Conservation (phyloP, 92 coral and sea anemone genomes). For the Zoanthus solanderi region DNA sequence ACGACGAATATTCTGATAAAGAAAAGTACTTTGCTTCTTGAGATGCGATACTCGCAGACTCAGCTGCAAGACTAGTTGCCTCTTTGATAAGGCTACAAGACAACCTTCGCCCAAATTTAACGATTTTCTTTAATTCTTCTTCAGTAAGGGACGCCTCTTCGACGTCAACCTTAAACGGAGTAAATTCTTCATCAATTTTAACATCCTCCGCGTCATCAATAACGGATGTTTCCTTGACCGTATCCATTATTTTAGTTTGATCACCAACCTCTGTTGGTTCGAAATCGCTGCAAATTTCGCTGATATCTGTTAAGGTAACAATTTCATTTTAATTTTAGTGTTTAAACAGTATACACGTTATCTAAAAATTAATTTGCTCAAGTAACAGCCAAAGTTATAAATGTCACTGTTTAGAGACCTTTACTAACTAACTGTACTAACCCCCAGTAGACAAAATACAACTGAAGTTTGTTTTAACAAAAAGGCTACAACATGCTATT, state of each 20-base stretch:
- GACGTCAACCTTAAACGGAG: constrained; percentile 12
- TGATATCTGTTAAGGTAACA: constrained; percentile 62
- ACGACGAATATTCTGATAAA: constrained; percentile 78
- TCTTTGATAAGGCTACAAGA: constrained; percentile 68
- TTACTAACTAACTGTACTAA: too few relatives aligned
- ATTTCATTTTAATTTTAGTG: neutral
- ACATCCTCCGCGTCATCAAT: constrained; percentile 75
- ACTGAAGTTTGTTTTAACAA: too few relatives aligned
- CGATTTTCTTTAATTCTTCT: constrained; percentile 66
- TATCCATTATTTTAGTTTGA: constrained; percentile 44
- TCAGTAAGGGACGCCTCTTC: constrained; percentile 52
- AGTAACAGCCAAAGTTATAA: too few relatives aligned
- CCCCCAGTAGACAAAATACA: too few relatives aligned
- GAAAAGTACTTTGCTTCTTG: constrained; percentile 53
- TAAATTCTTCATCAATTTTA: constrained; percentile 52
- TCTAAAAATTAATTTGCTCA: too few relatives aligned
- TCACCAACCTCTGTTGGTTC: constrained; percentile 67
- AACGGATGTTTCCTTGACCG: constrained; percentile 79
- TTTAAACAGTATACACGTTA: neutral
- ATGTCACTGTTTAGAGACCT: too few relatives aligned
- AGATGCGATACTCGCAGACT: constrained; percentile 12
- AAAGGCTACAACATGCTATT: too few relatives aligned
- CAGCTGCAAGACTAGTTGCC: constrained; percentile 63
- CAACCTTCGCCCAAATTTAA: constrained; percentile 72
- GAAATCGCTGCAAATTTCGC: constrained; percentile 69